Conservation (phyloP, 2,888 invertebrate genomes). For the Athalia cordata region DNA sequence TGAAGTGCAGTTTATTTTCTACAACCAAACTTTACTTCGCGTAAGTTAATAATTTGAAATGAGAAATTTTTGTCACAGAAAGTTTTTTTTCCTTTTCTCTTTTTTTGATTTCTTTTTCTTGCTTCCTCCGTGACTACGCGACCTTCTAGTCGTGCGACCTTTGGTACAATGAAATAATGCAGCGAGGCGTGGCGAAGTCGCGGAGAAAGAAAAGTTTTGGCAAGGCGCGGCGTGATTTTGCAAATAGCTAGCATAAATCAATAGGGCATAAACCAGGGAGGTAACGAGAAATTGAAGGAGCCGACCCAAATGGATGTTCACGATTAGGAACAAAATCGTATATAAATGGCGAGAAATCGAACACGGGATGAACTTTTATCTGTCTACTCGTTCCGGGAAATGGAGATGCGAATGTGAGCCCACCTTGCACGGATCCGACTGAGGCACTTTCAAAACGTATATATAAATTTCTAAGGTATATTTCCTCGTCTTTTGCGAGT, state of each 20-base stretch:
- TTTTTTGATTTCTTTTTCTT: background rate
- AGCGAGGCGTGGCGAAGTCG: slow-evolving; percentile 58
- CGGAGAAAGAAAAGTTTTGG: slow-evolving; percentile 63
- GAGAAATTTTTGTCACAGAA: no score
- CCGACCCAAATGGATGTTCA: slow-evolving; percentile 69
- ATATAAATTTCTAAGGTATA: no score
- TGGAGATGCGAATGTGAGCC: slow-evolving; percentile 5
- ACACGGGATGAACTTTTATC: slow-evolving; percentile 63
- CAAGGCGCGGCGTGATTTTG: slow-evolving; percentile 68
- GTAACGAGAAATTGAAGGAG: slow-evolving; percentile 71
- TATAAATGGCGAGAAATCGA: slow-evolving; percentile 65
- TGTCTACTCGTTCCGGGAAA: slow-evolving; percentile 50
- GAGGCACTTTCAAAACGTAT: background rate
- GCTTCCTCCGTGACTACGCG: slow-evolving; percentile 5
- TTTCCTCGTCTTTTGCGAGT: no score
- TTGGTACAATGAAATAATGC: slow-evolving; percentile 45
- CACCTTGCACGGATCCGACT: background rate
- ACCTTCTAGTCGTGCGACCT: no score
- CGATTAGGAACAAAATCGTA: slow-evolving; percentile 71
- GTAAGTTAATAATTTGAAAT: no score
- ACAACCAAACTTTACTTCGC: no score
- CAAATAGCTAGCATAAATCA: slow-evolving; percentile 71
- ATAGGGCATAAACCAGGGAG: slow-evolving; percentile 57
- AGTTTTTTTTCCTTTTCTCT: background rate
- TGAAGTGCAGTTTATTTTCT: no score